Base-by-base conservation (phyloP, 1,140 invertebrate genomes). In the Carcinoscorpius rotundicauda region DNA sequence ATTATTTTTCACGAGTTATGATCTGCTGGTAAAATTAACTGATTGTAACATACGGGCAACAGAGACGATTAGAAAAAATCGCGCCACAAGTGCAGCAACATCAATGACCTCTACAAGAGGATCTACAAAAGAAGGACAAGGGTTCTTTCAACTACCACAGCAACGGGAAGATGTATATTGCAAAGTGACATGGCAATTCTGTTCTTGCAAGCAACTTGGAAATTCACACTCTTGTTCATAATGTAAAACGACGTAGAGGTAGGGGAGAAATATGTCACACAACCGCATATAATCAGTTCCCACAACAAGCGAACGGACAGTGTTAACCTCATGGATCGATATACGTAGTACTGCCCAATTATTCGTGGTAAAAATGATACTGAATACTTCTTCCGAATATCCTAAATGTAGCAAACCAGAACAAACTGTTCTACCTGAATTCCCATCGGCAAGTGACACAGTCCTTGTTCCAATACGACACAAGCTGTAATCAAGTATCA, bases 1-100 rank as follows among this genome's bases (percentile, higher is more conserved):
- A 3, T 61, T 61, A 50, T 59, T 61, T 61, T 64, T 64, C 48
- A 64, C 63, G 51, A 61, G 57, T 10, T 61, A 64, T 52, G 52
- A 64, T 59, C 52, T 64, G 63, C 10, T 64, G 56, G 49, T 50
- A 2, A 6, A 61, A 61, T 48, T 61, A 11, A 51, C 60, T 50
- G 8, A 29, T 61, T 48, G 9, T 2, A 51, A 51, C 1, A 61
- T 61, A 51, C 49, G 50, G 51, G 60, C 60, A 10, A 48, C 48
- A 3, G 60, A 50, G 4, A 61, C 60, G 11, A 51, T 61, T 51
- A 48, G 60, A 8, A 3, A 61, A 61, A 61, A 50, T 51, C 2
- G 4, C 1, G 51, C 60, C 10, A 48, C 48, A 49, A 9, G 49
- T 29, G 29, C 29, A 29, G 29, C 29, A 29, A 29, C 29, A 29